Evolutionary conservation across 2,888 invertebrate genomes (phyloP).

Genomic region (Lutraria lutraria): DNA sequence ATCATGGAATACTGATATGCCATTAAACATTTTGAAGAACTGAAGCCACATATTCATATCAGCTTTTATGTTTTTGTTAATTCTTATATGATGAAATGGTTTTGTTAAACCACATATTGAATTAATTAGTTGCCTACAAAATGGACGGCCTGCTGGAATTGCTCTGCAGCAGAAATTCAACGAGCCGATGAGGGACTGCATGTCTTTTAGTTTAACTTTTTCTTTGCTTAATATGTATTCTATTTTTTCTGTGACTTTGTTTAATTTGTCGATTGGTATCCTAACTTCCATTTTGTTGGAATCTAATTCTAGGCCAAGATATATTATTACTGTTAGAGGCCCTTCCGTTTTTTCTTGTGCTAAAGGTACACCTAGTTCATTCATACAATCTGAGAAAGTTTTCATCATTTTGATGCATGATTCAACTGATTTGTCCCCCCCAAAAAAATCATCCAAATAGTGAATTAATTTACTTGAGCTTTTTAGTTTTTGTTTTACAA

Average conservation of each 20-base stretch:
- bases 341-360: slow-evolving; percentile 40
- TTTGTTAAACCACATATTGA: slow-evolving; percentile 25
- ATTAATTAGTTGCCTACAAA: slow-evolving; percentile 23
- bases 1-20: slow-evolving; percentile 53
- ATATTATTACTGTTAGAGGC: too few species aligned
- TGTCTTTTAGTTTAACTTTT: too few species aligned
- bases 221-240: too few species aligned
- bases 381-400: neutral
- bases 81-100: too few species aligned
- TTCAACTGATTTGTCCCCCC: neutral
- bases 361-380: slow-evolving; percentile 29
- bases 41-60: too few species aligned
- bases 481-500: neutral
- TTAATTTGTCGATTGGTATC: too few species aligned
- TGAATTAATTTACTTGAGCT: slow-evolving; percentile 12
- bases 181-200: too few species aligned
- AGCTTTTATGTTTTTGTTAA: too few species aligned
- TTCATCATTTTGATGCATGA: neutral
- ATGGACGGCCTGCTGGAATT: slow-evolving; percentile 27
- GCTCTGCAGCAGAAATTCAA: slow-evolving; percentile 42
- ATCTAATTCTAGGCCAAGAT: slow-evolving; percentile 30
- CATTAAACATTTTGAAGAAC: too few species aligned
- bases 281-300: too few species aligned
- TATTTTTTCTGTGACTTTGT: too few species aligned
- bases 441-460: slow-evolving; percentile 46